Base-by-base conservation (phyloP, 1,140 invertebrate species). In the Neomicropteryx cornuta region DNA sequence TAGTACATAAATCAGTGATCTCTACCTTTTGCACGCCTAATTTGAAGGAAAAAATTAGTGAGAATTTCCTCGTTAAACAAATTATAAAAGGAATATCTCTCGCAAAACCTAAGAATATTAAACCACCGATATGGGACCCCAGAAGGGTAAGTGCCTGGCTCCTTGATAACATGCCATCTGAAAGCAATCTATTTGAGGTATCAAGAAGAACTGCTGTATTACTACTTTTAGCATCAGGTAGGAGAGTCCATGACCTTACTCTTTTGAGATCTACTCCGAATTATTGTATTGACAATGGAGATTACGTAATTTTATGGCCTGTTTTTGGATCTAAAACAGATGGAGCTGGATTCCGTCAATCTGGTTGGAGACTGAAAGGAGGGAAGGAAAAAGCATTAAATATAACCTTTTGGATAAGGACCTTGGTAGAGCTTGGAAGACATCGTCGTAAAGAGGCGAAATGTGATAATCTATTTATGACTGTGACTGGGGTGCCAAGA, bases 301-400 rank as follows among this genome's bases (percentile, higher is more conserved):
- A 43, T 29, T 38, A 35, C 8, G 42, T 48, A 31, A 48, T 41
- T n/a, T 49, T 56, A 18, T 50, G 49, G 45, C 58, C 53, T 5
- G 5, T n/a, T 2, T 60, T 55, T 45, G 53, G 53, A 2, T 60
- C 54, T 4, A 57, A 58, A 41, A 58, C 56, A 2, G 57, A 58
- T 37, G 43, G 33, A 4, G n/a, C 13, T 1, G 39, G 32, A 13
- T 35, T 51, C 30, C 29, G 45, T 37, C 56, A 60, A 36, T 58
- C 55, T 18, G 52, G 50, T 5, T 62, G 55, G 52, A 42, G 38
- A 4, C 36, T 62, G 3, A 33, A 28, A 14, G 13, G 30, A 8
- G 21, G 42, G 16, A 42, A 41, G 16, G 36, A 51, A 23, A 33
- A 24, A 27, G 47, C 39, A 29, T 40, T 43, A 5, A 36, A 49